These are phyloP conservation scores for Glomeris marginata DNA, from an alignment of 2,888 invertebrate species.

Conservation along the genomic window DNA sequence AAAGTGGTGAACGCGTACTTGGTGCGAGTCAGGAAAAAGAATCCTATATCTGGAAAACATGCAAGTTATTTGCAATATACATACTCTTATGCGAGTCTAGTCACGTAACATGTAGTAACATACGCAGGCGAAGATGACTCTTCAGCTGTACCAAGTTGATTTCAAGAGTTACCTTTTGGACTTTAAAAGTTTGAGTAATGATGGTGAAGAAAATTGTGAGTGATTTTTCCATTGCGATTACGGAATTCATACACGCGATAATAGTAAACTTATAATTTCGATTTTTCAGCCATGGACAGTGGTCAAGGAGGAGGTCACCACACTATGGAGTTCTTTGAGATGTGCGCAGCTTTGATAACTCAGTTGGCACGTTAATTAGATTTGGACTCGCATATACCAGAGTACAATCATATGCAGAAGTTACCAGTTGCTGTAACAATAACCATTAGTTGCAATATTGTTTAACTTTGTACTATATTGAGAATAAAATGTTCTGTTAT, in stretches of 20 bases:
- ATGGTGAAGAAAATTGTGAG: constrained; percentile 25
- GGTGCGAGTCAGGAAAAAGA: constrained; percentile 83
- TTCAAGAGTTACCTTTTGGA: constrained; percentile 94
- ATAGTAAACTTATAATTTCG: too few relatives aligned
- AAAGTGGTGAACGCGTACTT: constrained; percentile 94
- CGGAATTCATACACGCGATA: too few relatives aligned
- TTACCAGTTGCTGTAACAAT: too few relatives aligned
- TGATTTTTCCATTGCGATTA: too few relatives aligned
- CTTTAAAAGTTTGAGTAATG: constrained; percentile 67
- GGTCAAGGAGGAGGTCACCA: constrained; percentile 52
- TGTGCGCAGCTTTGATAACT: constrained; percentile 97
- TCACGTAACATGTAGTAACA: constrained; percentile 17
- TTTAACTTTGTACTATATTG: too few relatives aligned
- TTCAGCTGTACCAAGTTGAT: constrained; percentile 98
- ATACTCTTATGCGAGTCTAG: constrained; percentile 1
- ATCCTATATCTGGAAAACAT: constrained; percentile 62
- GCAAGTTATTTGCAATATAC: too few relatives aligned
- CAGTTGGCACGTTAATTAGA: constrained; percentile 68
- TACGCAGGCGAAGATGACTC: constrained; percentile 66
- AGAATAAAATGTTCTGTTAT: not conserved
- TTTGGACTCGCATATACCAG: not conserved
- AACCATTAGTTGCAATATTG: too few relatives aligned
- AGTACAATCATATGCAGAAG: too few relatives aligned
- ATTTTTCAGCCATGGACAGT: not conserved
- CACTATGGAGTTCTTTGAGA: constrained; percentile 99